These are phyloP conservation scores for Numida meleagris DNA, from an alignment of 2,113 vertebrate species.

Conservation along the genomic window DNA sequence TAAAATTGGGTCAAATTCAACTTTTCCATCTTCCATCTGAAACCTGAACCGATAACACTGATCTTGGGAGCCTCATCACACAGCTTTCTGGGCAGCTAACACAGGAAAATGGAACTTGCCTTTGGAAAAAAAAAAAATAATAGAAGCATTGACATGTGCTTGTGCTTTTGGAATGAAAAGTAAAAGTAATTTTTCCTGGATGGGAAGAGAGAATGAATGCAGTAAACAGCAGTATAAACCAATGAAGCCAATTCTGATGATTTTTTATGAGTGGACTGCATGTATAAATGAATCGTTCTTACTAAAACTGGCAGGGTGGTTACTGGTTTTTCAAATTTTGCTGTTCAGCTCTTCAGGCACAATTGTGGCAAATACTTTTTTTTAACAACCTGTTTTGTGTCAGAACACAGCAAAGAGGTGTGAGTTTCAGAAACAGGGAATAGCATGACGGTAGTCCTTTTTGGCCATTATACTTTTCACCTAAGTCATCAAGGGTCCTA, in stretches of 20 bases:
- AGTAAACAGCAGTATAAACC: neutral
- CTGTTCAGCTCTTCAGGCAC: neutral
- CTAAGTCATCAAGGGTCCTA: neutral
- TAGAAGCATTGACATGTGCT: neutral
- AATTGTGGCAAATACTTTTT: neutral
- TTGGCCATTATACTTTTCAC: neutral
- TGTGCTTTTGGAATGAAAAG: slow-evolving; percentile 1
- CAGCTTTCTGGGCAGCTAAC: neutral
- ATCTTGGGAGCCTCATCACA: neutral
- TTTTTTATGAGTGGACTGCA: neutral
- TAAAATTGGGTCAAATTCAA: neutral
- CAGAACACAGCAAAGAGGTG: neutral
- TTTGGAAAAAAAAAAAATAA: neutral
- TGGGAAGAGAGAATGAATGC: neutral
- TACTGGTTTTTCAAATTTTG: neutral
- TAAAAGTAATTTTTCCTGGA: slow-evolving; percentile 32
- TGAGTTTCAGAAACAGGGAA: neutral
- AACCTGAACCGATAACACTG: neutral
- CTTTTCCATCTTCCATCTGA: neutral
- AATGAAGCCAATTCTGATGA: neutral
- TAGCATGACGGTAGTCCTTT: neutral
- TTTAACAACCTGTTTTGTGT: neutral
- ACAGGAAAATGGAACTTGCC: neutral
- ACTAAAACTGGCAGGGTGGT: neutral
- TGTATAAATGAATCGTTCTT: neutral